Conservation (phyloP, 2,113 vertebrate species). For the Chionomys nivalis region DNA sequence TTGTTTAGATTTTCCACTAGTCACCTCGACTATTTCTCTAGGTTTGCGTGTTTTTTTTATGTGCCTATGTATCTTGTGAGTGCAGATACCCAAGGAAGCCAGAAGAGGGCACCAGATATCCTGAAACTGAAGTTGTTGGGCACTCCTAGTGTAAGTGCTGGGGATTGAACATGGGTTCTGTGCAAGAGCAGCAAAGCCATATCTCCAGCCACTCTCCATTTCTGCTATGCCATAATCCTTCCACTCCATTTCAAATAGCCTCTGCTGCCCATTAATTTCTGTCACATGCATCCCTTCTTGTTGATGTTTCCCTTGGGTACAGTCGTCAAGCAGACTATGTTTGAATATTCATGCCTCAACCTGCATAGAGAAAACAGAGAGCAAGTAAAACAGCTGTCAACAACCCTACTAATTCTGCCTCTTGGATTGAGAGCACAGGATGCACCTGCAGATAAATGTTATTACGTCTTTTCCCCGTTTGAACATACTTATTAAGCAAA, state of each 20-base stretch:
- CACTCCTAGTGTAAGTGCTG: no score
- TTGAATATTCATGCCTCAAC: slow-evolving; percentile 75
- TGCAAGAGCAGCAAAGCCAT: no score
- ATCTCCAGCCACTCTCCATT: neutral
- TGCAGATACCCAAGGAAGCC: neutral
- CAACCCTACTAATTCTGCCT: slow-evolving; percentile 46
- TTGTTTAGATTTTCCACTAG: neutral
- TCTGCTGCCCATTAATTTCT: slow-evolving; percentile 56
- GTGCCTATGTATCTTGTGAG: neutral
- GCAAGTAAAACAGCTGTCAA: slow-evolving; percentile 74
- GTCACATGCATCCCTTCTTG: neutral
- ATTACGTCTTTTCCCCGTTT: slow-evolving; percentile 50
- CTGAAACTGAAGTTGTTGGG: neutral
- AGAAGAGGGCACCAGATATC: neutral
- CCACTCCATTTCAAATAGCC: slow-evolving; percentile 29
- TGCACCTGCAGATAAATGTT: slow-evolving; percentile 69
- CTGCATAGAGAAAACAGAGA: slow-evolving; percentile 38
- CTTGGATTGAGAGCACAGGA: slow-evolving; percentile 67
- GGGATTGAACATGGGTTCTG: no score
- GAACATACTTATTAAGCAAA: slow-evolving; percentile 64
- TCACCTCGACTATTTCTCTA: neutral
- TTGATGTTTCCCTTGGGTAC: slow-evolving; percentile 68
- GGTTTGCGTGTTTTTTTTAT: neutral
- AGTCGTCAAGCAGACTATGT: slow-evolving; percentile 55
- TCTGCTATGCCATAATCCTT: neutral